phyloP scores from a whole-genome alignment of 2,113 vertebrate genomes.

The Saguinus imperator region DNA sequence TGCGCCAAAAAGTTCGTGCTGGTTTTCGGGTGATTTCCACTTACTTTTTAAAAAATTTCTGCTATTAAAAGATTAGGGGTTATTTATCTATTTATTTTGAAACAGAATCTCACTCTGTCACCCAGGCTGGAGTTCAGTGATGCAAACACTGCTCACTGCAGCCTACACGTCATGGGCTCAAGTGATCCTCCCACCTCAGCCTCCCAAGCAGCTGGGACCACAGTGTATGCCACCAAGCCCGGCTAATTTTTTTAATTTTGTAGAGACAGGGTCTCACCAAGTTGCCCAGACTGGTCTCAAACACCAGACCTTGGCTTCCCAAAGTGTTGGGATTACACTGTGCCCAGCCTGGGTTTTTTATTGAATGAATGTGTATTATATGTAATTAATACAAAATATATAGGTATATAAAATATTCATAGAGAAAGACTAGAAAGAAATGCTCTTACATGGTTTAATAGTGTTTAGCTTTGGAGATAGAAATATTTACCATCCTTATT shows the following conservation, averaged over 20 bases:
- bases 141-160: too few species aligned
- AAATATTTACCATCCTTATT: background rate
- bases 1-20: background rate
- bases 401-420: background rate
- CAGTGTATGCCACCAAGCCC: too few species aligned
- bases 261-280: background rate
- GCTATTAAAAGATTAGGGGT: background rate
- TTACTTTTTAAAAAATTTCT: slow-evolving; percentile 3
- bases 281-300: background rate
- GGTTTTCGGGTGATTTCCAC: background rate
- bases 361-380: background rate
- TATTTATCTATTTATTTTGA: background rate
- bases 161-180: too few species aligned
- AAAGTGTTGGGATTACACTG: too few species aligned
- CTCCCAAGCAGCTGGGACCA: too few species aligned
- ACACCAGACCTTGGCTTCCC: too few species aligned
- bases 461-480: background rate
- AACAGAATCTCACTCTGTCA: too few species aligned
- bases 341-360: background rate
- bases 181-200: too few species aligned
- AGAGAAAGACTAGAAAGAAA: background rate
- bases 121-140: too few species aligned
- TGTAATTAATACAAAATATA: background rate
- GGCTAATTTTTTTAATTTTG: too few species aligned
- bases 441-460: background rate